These are phyloP conservation scores for Aspiorhynchus laticeps DNA, from an alignment of 2,113 vertebrate genomes.

Conservation along the genomic window DNA sequence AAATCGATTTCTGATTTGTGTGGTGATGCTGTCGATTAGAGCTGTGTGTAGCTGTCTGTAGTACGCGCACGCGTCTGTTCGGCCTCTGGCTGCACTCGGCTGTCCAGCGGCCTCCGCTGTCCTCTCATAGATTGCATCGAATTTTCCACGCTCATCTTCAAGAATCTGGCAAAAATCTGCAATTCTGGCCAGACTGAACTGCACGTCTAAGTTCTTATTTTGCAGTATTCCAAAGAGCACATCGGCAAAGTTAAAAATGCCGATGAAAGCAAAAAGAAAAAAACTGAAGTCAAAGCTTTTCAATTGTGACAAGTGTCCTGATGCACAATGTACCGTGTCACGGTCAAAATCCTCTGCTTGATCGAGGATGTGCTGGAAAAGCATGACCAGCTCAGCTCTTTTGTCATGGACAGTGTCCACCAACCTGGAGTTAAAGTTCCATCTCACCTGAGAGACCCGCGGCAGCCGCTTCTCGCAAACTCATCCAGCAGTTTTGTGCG, in stretches of 20 bases:
- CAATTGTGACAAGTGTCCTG: not conserved
- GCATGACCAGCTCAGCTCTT: not conserved
- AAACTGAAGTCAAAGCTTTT: not conserved
- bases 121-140: not conserved
- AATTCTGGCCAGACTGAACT: not conserved
- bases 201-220: not conserved
- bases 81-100: not conserved
- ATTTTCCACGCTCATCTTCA: not conserved
- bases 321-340: not conserved
- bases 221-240: not conserved
- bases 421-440: not conserved
- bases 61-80: accelerated
- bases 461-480: not conserved
- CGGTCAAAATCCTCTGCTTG: not conserved
- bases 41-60: not conserved
- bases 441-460: not conserved
- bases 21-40: not conserved
- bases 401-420: not conserved
- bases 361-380: not conserved
- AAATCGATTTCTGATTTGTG: not conserved
- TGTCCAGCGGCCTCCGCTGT: not conserved
- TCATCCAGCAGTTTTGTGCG: not conserved
- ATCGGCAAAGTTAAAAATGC: not conserved
- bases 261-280: not conserved
- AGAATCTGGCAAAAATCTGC: not conserved